Base-by-base conservation (phyloP, 2,888 invertebrate genomes). In the Athetis lepigone region DNA sequence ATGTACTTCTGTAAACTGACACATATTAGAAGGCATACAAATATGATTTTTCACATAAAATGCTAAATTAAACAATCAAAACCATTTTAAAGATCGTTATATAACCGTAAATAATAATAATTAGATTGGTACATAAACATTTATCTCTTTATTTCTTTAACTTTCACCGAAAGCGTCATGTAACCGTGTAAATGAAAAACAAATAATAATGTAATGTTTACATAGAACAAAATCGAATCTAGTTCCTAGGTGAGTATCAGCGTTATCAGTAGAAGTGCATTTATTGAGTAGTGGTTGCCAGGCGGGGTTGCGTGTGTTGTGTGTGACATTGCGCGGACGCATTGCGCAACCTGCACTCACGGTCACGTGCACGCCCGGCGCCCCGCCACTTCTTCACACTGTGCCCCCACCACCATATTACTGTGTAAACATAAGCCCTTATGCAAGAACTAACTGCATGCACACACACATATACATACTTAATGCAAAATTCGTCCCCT, bases 291-390 rank as follows among this genome's bases (percentile, higher is more conserved):
- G 16, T 64, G 33, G 60, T 66, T 67, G 51, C 63, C 23, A 29
- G 46, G 68, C 51, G 29, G 51, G 37, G 57, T 54, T 62, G 83
- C 84, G 84, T 85, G 85, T 77, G 73, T 75, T 62, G 71, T 62
- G 71, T 73, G 71, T 89, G 86, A 89, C 88, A 87, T 89, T 89
- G 90, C 86, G 85, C 87, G 81, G 79, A 76, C 85, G 85, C 83
- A 85, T 90, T 90, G 82, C 88, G 86, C 85, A 89, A 90, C 75
- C 57, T 64, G 57, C 71, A 73, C 79, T 83, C 72, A 71, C 71
- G 75, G 83, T 90, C 91, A 90, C 90, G 90, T 90, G 91, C 78
- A 63, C 18, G 21, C n/a, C 6, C 55, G 23, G 55, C 45, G 49
- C 45, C 56, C 36, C 57, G 42, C 52, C 50, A 59, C 69, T 56